Percentiles rank a stretch among this genome's conserved stretches.
These are phyloP conservation scores for Ceyx melanurus DNA, from an alignment of 2,113 vertebrate species.

Conservation along the genomic window DNA sequence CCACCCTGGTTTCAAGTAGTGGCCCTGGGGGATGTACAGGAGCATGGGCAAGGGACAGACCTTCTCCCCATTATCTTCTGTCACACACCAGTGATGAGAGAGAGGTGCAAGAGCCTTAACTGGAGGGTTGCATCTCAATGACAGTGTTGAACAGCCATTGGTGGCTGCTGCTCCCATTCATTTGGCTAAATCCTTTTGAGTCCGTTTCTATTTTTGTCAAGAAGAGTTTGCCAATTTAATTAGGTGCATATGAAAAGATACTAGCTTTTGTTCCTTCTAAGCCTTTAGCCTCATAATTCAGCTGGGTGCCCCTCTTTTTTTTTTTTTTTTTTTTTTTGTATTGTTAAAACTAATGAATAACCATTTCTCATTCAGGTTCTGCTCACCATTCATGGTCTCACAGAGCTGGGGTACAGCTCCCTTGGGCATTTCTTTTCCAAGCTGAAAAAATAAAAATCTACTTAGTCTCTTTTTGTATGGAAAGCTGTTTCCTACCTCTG, in stretches of 20 bases:
- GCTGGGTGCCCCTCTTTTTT: neutral
- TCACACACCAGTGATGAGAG: neutral
- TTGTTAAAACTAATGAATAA: conserved; percentile 32
- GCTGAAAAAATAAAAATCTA: conserved; percentile 26
- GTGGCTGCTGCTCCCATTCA: neutral
- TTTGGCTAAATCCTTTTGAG: neutral
- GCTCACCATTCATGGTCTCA: conserved; percentile 10
- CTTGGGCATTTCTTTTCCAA: neutral
- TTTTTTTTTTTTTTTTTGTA: neutral
- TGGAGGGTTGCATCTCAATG: neutral
- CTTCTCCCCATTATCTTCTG: neutral
- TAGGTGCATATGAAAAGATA: conserved; percentile 35
- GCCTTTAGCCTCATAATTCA: conserved; percentile 13
- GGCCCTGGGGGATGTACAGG: neutral
- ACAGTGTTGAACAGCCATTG: fast-evolving
- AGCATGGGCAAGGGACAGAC: neutral
- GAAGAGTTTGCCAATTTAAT: conserved; percentile 31
- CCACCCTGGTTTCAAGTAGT: neutral
- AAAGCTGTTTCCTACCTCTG: conserved; percentile 5
- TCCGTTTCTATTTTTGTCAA: neutral
- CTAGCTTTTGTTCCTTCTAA: conserved; percentile 17
- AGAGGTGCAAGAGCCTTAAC: neutral
- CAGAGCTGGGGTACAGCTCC: neutral
- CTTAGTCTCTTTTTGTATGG: neutral
- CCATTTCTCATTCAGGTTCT: conserved; percentile 24